Evolutionary conservation across 2,113 vertebrate genomes (phyloP).

Genomic region (Xiphophorus couchianus): DNA sequence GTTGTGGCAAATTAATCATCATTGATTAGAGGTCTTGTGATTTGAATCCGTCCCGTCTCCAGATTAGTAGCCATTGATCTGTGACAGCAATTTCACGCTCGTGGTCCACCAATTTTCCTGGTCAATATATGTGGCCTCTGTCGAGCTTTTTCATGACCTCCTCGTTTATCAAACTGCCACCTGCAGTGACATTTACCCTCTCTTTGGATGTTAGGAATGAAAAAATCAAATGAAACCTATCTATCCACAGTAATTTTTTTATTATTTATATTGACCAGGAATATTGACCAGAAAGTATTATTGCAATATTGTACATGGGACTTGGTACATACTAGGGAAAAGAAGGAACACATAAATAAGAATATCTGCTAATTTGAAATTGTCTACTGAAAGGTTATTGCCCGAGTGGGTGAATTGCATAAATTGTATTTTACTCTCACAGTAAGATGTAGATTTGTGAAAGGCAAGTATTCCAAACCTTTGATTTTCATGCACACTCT

Average conservation of each 20-base stretch:
- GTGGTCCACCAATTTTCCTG: constrained; percentile 67
- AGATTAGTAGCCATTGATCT: constrained; percentile 78
- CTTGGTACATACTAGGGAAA: background rate
- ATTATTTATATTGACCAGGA: constrained; percentile 17
- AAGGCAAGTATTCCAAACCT: background rate
- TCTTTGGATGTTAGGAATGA: constrained; percentile 4
- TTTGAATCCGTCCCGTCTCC: constrained; percentile 60
- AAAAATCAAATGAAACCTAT: background rate
- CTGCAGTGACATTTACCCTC: constrained; percentile 44
- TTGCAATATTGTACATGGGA: background rate
- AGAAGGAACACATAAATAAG: background rate
- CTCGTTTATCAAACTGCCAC: constrained; percentile 66
- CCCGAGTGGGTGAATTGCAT: background rate
- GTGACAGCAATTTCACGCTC: constrained; percentile 78
- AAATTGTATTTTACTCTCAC: background rate
- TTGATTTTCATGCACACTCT: background rate
- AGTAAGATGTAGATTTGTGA: background rate
- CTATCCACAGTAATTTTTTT: constrained; percentile 4
- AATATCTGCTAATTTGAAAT: background rate
- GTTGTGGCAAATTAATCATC: constrained; percentile 64
- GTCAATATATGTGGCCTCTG: constrained; percentile 60
- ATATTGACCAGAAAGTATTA: constrained; percentile 3
- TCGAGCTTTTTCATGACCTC: constrained; percentile 53
- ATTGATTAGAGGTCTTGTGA: constrained; percentile 72
- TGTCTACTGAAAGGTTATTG: background rate